A percentile compares a stretch with the other conserved stretches of the same genome.
These are phyloP conservation scores for Chouioia cunea DNA, from an alignment of 2,888 invertebrate species.

Conservation along the genomic window DNA sequence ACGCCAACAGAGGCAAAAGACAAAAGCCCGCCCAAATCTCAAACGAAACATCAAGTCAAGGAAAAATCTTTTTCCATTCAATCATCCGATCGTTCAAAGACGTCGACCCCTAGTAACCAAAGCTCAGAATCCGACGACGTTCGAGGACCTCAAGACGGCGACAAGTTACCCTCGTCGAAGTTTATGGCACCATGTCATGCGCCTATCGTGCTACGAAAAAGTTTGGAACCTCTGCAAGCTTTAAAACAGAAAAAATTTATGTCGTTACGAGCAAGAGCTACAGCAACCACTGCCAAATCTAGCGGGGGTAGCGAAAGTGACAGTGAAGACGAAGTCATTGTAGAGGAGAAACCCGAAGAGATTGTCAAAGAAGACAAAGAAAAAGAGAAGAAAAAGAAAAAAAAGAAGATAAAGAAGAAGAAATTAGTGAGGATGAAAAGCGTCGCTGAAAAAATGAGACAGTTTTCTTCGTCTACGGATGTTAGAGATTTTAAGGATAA, in stretches of 20 bases:
- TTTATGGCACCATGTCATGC: slow-evolving; percentile 61
- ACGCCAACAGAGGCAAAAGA: background rate
- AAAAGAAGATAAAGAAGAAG: slow-evolving; percentile 35
- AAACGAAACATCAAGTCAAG: background rate
- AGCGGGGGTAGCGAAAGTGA: slow-evolving; percentile 36
- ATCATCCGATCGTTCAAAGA: slow-evolving; percentile 52
- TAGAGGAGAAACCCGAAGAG: background rate
- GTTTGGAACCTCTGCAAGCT: slow-evolving; percentile 61
- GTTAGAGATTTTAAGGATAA: background rate
- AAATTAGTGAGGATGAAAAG: slow-evolving; percentile 47
- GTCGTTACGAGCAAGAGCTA: slow-evolving; percentile 51
- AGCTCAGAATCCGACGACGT: slow-evolving; percentile 55
- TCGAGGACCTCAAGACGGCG: slow-evolving; percentile 40
- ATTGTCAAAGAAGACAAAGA: slow-evolving; percentile 42
- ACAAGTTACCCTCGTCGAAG: slow-evolving; percentile 51
- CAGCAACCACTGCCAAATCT: slow-evolving; percentile 46
- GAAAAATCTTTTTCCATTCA: slow-evolving; percentile 25
- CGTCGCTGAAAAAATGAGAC: slow-evolving; percentile 24
- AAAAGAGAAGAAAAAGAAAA: slow-evolving; percentile 39
- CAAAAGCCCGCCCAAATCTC: background rate
- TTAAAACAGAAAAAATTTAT: slow-evolving; percentile 52
- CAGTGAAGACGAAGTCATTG: slow-evolving; percentile 13
- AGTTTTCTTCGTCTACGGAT: background rate
- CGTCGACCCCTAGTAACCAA: slow-evolving; percentile 48
- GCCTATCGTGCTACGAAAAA: slow-evolving; percentile 58